Conservation (phyloP, 2,888 invertebrate genomes). For the Oegoconia quadripuncta region DNA sequence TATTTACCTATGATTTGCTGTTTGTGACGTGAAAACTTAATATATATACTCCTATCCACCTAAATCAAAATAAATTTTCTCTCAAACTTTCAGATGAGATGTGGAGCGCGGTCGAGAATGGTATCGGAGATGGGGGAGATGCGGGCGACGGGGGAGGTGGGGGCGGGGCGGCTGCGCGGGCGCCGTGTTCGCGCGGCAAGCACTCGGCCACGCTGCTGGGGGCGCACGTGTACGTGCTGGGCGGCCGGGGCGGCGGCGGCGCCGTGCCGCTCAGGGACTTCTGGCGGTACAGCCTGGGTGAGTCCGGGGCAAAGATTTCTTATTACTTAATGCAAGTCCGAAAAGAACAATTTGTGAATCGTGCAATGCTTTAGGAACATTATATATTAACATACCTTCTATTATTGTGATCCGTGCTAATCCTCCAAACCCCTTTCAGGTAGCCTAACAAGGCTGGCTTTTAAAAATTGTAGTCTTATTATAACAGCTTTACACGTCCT, state of each 20-base stretch:
- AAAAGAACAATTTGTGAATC: no score
- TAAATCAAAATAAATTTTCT: background rate
- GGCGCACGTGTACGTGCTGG: slow-evolving; percentile 88
- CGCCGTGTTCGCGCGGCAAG: slow-evolving; percentile 83
- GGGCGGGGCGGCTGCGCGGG: slow-evolving; percentile 44
- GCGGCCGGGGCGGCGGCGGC: slow-evolving; percentile 91
- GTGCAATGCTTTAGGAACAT: no score
- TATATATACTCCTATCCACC: background rate
- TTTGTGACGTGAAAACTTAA: background rate
- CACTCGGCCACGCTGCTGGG: slow-evolving; percentile 89
- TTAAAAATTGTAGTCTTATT: no score
- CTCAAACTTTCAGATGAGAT: slow-evolving; percentile 55
- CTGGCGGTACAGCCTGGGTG: slow-evolving; percentile 89
- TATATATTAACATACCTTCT: no score
- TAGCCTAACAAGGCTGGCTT: no score
- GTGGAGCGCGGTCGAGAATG: slow-evolving; percentile 62
- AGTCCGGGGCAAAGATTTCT: slow-evolving; percentile 23
- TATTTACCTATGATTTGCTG: no score
- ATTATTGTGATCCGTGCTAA: no score
- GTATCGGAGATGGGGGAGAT: slow-evolving; percentile 13
- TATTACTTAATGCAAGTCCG: background rate
- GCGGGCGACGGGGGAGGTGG: slow-evolving; percentile 17
- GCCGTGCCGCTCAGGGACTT: slow-evolving; percentile 90
- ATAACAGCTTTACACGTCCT: no score
- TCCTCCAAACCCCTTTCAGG: no score